Evolutionary conservation across 2,888 invertebrate genomes (phyloP).

Genomic region (Clusia tigrina): DNA sequence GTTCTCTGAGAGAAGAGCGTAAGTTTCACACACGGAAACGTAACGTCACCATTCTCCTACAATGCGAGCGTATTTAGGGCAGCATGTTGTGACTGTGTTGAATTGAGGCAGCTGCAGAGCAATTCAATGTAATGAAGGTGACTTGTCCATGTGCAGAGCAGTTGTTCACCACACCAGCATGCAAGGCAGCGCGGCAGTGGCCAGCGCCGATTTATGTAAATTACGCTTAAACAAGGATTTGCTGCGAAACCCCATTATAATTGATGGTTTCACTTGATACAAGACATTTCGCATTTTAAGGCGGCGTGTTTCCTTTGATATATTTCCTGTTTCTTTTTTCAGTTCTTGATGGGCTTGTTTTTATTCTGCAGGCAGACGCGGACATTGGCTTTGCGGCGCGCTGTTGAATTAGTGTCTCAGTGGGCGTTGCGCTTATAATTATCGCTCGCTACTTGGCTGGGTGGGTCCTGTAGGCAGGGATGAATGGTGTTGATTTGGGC

Average conservation of each 20-base stretch:
- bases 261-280: slow-evolving; percentile 3
- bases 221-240: slow-evolving; percentile 4
- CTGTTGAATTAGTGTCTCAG: neutral
- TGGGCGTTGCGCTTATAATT: neutral
- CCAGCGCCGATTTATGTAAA: neutral
- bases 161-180: too few relatives aligned
- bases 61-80: too few relatives aligned
- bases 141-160: too few relatives aligned
- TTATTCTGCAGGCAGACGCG: neutral
- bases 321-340: slow-evolving; percentile 1
- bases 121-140: too few relatives aligned
- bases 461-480: neutral
- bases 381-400: neutral
- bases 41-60: too few relatives aligned
- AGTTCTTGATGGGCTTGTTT: neutral
- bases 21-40: too few relatives aligned
- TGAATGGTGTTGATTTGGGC: slow-evolving; percentile 4
- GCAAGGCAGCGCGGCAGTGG: too few relatives aligned
- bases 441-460: neutral
- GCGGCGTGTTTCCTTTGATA: neutral
- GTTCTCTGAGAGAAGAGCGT: too few relatives aligned
- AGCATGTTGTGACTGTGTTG: too few relatives aligned
- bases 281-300: too few relatives aligned
- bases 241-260: neutral
- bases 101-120: too few relatives aligned